Evolutionary conservation across 2,888 invertebrate genomes (phyloP), one percentile per base, ranked within the genome.

Genomic region (Acleris literana): DNA sequence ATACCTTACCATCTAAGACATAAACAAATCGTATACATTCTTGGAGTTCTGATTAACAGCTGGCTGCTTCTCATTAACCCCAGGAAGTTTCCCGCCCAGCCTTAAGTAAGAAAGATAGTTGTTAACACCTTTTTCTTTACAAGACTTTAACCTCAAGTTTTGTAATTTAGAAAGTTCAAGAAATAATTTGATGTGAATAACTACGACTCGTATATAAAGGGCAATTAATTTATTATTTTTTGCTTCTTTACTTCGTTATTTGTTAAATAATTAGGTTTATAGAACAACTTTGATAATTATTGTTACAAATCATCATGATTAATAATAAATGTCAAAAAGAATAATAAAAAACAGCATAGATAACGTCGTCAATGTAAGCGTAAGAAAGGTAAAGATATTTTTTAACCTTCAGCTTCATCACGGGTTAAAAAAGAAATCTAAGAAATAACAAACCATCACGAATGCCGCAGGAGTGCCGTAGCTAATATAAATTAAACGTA

Each of bases 1-100:
- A 56, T 20, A 56, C 39, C 25, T 18, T 33, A 5, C 17, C 11
- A 17, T 13, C 11, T 46, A 25, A 57, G 18, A 17, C 43, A 46
- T n/a, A 17, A 17, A 46, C 44, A 17, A 39, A 13, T 43, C 6
- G 49, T 52, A 55, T 68, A 66, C 72, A 70, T 71, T 73, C 62
- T 72, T 72, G 69, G 68, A 68, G 73, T 71, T 65, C 66, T 65
- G 69, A 76, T 71, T 76, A 76, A 76, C 77, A 76, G 74, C 74
- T 39, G 73, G 73, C 74, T 75, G 76, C 76, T 81, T 78, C 77
- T 80, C 78, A 80, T 81, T 80, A 81, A 75, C 64, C 54, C 63
- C 74, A 74, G 77, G 76, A 76, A 78, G 66, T 64, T 71, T 68
- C 58, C 52, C 70, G 56, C 62, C 61, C 53, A 49, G 63, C 61